Evolutionary conservation across 2,797 vertebrate species (phyloP), one percentile per base, ranked within the genome.

Genomic region (Etheostoma perlongum): DNA sequence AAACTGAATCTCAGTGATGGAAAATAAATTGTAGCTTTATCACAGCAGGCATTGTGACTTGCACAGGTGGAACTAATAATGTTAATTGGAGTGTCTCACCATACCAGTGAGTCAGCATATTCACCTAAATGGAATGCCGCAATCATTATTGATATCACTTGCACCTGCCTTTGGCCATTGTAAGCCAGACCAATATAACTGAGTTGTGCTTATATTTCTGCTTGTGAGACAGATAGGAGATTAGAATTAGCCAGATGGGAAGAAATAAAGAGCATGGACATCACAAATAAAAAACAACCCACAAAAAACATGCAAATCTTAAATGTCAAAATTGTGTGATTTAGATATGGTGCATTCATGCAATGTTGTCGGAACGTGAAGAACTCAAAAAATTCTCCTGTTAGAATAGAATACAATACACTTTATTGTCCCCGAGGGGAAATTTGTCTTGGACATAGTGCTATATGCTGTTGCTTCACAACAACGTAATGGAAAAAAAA

Each of bases 21-120:
- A 15, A 63, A 47, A 10, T 2, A 40, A 40, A 40, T 40, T 11
- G 30, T 4, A 21, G 54, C 16, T 15, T 47, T 16, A 9, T 8
- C 13, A 46, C 47, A 59, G 58, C 44, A 30, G 21, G 23, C 12
- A 2, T 10, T 6, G 21, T 49, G 63, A 67, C 30, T 7, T 27
- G 55, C 57, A 67, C 42, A 74, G 58, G 51, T 79, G 63, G 19
- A 57, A 33, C 25, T 51, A 44, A 44, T 25, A 3, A 9, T 2
- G 18, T 59, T 53, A 47, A 64, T 74, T 16, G 0, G 46, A 53
- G 25, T 0, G 6, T 46, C 67, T 58, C 73, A 42, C 2, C 7
- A 6, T 6, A n/a, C 1, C 51, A 36, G 47, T 52, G 49, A 76
- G 27, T 14, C 52, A 30, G 53, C 59, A 8, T 3, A 25, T 23